A percentile compares a stretch with the other conserved stretches of the same genome.
These are phyloP conservation scores for Cheilosia impressa DNA, from an alignment of 2,888 invertebrate genomes.

Conservation along the genomic window DNA sequence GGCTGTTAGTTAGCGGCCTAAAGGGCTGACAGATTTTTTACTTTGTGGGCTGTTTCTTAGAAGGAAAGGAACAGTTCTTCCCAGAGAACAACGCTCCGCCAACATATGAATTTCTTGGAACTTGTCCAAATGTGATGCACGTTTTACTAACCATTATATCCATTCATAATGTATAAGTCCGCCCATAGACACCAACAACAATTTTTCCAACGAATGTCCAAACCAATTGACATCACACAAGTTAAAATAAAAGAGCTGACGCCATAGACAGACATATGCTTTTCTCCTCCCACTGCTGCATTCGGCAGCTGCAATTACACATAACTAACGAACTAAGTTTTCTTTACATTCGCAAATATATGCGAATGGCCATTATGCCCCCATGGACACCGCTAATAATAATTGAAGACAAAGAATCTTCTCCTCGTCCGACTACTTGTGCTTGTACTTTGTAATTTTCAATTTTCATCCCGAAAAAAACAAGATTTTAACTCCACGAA, in stretches of 20 bases:
- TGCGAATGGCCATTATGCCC: conserved; percentile 19
- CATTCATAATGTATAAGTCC: conserved; percentile 7
- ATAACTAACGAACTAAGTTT: conserved; percentile 22
- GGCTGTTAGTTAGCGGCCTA: no score
- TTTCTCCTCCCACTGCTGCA: not conserved
- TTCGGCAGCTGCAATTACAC: conserved; percentile 34
- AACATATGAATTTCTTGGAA: not conserved
- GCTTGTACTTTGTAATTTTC: conserved; percentile 47
- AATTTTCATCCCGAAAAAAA: conserved; percentile 34
- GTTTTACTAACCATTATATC: not conserved
- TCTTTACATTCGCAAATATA: conserved; percentile 5
- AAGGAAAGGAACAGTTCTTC: no score
- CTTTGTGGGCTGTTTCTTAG: no score
- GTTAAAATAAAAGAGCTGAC: conserved; percentile 40
- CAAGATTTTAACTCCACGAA: conserved; percentile 50
- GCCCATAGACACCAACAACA: conserved; percentile 9
- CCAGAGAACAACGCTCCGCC: no score
- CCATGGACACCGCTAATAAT: conserved; percentile 31
- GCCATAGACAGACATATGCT: conserved; percentile 26
- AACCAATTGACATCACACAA: conserved; percentile 36
- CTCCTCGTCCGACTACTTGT: conserved; percentile 26
- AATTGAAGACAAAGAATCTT: conserved; percentile 67
- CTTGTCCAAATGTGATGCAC: not conserved
- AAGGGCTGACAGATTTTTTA: no score
- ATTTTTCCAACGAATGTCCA: conserved; percentile 22